These are phyloP conservation scores for Catharus ustulatus DNA, from an alignment of 2,797 vertebrate species.

Conservation along the genomic window DNA sequence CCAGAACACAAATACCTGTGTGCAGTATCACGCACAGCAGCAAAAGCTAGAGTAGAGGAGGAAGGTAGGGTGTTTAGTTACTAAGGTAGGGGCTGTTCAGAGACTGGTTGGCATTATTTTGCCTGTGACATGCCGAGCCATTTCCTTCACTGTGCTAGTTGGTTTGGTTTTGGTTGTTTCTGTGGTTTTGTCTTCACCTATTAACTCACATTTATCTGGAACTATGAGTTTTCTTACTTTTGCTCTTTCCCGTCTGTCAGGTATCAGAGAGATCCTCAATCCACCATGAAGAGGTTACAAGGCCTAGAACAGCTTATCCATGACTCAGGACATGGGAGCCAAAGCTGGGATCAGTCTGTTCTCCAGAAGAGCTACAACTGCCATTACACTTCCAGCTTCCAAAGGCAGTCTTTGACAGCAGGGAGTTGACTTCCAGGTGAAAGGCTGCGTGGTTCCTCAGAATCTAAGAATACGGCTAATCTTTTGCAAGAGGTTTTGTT, in stretches of 20 bases:
- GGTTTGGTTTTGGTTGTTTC: background rate
- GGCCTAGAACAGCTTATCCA: background rate
- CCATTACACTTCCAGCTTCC: background rate
- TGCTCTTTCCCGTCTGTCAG: background rate
- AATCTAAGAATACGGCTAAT: background rate
- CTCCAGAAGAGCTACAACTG: background rate
- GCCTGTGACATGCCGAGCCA: too few species aligned
- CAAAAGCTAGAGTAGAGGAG: background rate
- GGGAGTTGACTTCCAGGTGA: background rate
- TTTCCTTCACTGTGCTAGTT: too few species aligned
- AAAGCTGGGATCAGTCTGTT: background rate
- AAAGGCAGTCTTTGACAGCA: background rate
- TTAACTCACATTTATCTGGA: background rate
- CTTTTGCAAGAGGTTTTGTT: background rate
- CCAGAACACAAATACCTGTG: background rate
- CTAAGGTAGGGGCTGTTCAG: background rate
- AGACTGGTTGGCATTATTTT: background rate
- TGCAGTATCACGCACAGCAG: background rate
- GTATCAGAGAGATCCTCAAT: background rate
- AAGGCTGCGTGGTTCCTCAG: background rate
- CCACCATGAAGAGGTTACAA: background rate
- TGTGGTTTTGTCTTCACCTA: background rate
- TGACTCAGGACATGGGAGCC: background rate
- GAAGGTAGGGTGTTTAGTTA: background rate
- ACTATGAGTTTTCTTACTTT: background rate